phyloP scores from a whole-genome alignment of 2,797 vertebrate genomes.

The Cossypha caffra region DNA sequence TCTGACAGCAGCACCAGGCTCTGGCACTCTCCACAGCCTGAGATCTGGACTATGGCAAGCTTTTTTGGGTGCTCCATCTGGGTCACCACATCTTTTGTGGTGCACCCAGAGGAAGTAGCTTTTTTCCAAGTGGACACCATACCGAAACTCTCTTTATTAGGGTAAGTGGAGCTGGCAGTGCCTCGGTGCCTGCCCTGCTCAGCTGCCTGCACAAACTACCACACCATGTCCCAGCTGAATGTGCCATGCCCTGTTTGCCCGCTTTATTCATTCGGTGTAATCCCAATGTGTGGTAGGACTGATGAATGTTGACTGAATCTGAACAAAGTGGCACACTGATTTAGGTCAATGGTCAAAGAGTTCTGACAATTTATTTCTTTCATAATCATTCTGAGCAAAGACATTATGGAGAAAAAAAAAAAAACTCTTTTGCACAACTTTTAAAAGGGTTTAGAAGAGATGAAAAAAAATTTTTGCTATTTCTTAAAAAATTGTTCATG shows the following conservation, averaged over 20 bases:
- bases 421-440: neutral
- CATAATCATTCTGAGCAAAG: neutral
- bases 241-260: no score
- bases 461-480: neutral
- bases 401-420: neutral
- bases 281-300: neutral
- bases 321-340: neutral
- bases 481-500: neutral
- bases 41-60: neutral
- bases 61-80: neutral
- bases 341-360: neutral
- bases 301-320: neutral
- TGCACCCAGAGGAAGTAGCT: neutral
- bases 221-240: neutral
- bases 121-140: neutral
- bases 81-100: neutral
- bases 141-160: neutral
- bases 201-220: no score
- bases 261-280: neutral
- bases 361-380: neutral
- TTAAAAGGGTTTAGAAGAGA: neutral
- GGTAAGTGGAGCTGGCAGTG: neutral
- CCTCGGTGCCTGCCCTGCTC: neutral
- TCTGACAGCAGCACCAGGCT: rapidly evolving
- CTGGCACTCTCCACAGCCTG: neutral